Base-by-base conservation (phyloP, 1,140 invertebrate species). In the Zaprionus lachaisei region DNA sequence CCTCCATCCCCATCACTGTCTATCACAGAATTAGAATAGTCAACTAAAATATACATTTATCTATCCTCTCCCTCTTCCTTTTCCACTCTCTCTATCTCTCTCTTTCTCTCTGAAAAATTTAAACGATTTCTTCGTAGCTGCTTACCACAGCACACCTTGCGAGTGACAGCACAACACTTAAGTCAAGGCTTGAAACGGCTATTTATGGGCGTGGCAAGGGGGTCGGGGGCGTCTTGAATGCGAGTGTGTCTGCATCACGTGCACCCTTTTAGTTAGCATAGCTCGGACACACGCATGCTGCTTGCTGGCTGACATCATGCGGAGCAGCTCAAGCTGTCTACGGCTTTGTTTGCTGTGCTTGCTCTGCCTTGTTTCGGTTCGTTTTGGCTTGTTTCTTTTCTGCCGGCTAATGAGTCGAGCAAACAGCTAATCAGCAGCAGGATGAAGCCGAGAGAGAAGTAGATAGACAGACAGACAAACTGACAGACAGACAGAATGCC, bases 221-320 rank as follows among this genome's bases (percentile, higher is more conserved):
- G 41, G 26, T 24, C 51, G 14, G 22, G 37, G 49, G 41, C 41
- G 38, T 22, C 11, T 15, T 17, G 22, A 22, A 14, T 51, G 51
- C 5, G 28, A 69, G 31, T 66, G 81, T 72, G 81, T 69, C 26
- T 67, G 68, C 74, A 72, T 68, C 82, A 84, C 82, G 82, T 81
- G 79, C 67, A 60, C 47, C 38, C 38, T 37, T 77, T 81, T 68
- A 79, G 77, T 71, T 67, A 47, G 70, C 82, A 85, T 84, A 73
- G 75, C 73, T 72, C 31, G 38, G 31, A 34, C 57, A 51, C 80
- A 73, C 74, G 79, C 83, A 69, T 49, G 47, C 38, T 47, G n/a
- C 14, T 15, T n/a, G 51, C n/a, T 44, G 14, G 66, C 54, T 70
- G 58, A 63, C 66, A 70, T 70, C 72, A 70, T 70, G n/a, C 57